Evolutionary conservation across 2,113 vertebrate genomes (phyloP).

Genomic region (Phaetusa simplex): DNA sequence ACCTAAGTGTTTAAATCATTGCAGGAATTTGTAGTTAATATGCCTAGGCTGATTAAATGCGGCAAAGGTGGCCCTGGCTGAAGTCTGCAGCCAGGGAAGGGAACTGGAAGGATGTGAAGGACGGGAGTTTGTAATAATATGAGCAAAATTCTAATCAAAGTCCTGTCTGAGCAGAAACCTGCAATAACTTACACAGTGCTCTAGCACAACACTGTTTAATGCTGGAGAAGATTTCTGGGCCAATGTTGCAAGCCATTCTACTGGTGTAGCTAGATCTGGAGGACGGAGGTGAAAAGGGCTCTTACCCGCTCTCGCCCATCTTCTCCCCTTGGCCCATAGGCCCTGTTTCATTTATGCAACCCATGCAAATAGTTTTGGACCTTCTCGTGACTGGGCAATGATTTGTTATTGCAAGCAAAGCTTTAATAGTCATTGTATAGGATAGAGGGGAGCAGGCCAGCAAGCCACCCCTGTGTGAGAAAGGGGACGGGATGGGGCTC

Average conservation of each 20-base stretch:
- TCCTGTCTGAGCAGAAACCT: not conserved
- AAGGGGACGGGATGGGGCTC: rapidly evolving
- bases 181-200: not conserved
- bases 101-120: not conserved
- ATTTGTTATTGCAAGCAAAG: not conserved
- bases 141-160: not conserved
- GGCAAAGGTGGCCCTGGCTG: not conserved
- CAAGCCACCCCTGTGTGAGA: rapidly evolving
- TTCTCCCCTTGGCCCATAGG: not conserved
- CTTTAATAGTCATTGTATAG: not conserved
- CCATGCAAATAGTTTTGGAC: not conserved
- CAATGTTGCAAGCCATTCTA: not conserved
- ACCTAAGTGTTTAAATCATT: not conserved
- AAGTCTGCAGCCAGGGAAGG: not conserved
- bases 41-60: not conserved
- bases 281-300: not conserved
- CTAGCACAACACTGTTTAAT: not conserved
- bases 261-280: not conserved
- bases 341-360: not conserved
- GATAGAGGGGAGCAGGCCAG: not conserved
- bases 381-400: not conserved
- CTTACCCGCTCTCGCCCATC: not conserved
- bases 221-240: not conserved
- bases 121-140: not conserved
- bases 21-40: slow-evolving; percentile 17